A percentile compares a stretch with the other conserved stretches of the same genome.
Evolutionary conservation across 2,797 vertebrate species (phyloP).

Genomic region (Buceros bicornis): DNA sequence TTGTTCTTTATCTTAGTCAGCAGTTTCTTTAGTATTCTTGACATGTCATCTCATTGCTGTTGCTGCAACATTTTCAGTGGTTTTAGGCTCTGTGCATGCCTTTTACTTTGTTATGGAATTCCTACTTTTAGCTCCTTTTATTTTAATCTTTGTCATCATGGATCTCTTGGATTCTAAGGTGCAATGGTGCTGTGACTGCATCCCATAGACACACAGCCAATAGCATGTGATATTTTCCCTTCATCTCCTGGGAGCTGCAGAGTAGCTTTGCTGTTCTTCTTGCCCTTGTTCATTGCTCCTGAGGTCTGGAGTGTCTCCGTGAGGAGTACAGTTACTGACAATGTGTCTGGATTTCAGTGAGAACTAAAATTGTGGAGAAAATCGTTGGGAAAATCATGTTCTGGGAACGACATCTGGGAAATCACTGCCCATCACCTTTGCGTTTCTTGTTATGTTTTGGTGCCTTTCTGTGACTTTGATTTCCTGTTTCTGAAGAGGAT

Average conservation of each 20-base stretch:
- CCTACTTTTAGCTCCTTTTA: neutral
- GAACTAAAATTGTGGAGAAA: neutral
- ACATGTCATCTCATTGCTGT: neutral
- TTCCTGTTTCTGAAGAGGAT: neutral
- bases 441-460: neutral
- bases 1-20: neutral
- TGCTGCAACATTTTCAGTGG: neutral
- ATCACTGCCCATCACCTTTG: neutral
- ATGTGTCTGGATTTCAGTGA: neutral
- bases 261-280: neutral
- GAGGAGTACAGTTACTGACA: neutral
- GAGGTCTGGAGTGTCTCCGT: neutral
- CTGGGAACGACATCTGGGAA: neutral
- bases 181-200: neutral
- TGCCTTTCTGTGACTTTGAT: neutral
- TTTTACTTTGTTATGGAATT: neutral
- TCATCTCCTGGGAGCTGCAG: neutral
- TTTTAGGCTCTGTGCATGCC: neutral
- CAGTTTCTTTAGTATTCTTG: neutral
- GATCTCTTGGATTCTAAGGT: neutral
- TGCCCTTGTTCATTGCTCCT: neutral
- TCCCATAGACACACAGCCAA: accelerated
- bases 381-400: neutral
- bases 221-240: neutral
- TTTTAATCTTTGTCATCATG: neutral